Percentiles rank a stretch among this genome's conserved stretches.
Conservation (phyloP, 2,797 vertebrate species). For the Typhlichthys eigenmanni region DNA sequence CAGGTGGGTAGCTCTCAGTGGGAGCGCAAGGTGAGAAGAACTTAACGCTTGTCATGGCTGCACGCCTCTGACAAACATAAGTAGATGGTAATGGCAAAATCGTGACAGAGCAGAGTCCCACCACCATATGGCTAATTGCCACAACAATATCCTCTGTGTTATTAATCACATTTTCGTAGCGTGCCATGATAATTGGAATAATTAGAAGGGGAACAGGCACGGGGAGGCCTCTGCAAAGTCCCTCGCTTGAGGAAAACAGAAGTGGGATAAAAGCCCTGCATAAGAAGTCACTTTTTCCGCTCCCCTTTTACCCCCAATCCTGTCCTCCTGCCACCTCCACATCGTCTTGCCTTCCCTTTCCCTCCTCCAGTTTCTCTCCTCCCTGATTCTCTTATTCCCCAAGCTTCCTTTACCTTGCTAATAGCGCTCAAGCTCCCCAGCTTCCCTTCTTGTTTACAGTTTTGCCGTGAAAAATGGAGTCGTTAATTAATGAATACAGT, state of each 20-base stretch:
- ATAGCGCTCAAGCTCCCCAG: constrained; percentile 69
- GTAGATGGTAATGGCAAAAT: constrained; percentile 99
- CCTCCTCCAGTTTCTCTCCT: constrained; percentile 20
- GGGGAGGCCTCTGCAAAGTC: constrained; percentile 80
- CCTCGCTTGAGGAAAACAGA: constrained; percentile 31
- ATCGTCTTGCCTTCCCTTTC: constrained; percentile 16
- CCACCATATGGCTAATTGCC: constrained; percentile 99
- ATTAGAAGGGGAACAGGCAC: constrained; percentile 92
- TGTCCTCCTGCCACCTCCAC: constrained; percentile 16
- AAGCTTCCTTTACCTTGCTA: constrained; percentile 47
- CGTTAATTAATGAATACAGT: constrained; percentile 85
- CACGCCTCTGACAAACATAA: constrained; percentile 99
- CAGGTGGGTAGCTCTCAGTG: constrained; percentile 81
- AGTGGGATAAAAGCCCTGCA: constrained; percentile 63
- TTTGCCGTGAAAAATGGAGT: constrained; percentile 78
- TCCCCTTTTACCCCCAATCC: constrained; percentile 2
- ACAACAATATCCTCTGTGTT: constrained; percentile 99
- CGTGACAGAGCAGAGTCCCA: constrained; percentile 99
- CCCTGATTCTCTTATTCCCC: constrained; percentile 22
- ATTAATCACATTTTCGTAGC: constrained; percentile 99
- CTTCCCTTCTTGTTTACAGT: constrained; percentile 79
- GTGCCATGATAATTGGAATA: constrained; percentile 99
- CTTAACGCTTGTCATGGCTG: constrained; percentile 97
- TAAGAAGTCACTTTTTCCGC: constrained; percentile 47
- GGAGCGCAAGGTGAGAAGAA: constrained; percentile 97